phyloP scores from a whole-genome alignment of 2,113 vertebrate species.

The Mirounga angustirostris region DNA sequence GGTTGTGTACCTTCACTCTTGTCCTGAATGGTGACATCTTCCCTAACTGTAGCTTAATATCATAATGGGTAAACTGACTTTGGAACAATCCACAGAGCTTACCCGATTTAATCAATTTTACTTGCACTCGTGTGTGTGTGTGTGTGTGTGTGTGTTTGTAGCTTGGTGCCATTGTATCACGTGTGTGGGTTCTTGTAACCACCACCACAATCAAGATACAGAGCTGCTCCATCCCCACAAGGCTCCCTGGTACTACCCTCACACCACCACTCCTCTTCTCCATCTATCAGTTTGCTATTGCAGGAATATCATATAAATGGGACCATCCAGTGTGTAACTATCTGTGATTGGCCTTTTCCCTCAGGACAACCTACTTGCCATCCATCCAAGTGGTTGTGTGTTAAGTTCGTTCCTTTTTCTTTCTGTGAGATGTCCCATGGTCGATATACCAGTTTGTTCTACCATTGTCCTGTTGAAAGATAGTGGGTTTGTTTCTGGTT shows the following conservation, averaged over 20 bases:
- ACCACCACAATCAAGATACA: accelerated
- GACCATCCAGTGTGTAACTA: accelerated
- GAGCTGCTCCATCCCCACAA: accelerated
- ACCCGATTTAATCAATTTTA: not conserved
- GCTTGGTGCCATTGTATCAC: accelerated
- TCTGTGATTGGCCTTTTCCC: not conserved
- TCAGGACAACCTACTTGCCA: not conserved
- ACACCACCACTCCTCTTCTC: not conserved
- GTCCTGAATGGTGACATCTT: not conserved
- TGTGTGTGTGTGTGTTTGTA: too few relatives aligned
- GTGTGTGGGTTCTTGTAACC: too few relatives aligned
- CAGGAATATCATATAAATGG: too few relatives aligned
- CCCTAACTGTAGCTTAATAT: too few relatives aligned
- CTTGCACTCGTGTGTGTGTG: not conserved
- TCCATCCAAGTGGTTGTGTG: accelerated
- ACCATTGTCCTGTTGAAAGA: not conserved
- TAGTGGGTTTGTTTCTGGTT: not conserved
- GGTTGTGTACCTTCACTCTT: not conserved
- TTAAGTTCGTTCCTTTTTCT: not conserved
- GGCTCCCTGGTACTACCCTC: accelerated
- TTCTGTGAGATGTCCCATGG: accelerated
- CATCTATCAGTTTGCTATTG: not conserved
- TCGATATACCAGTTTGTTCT: accelerated
- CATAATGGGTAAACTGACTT: accelerated
- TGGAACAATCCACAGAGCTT: too few relatives aligned